Conservation (phyloP, 2,888 invertebrate genomes). For the Calameuta idolon region DNA sequence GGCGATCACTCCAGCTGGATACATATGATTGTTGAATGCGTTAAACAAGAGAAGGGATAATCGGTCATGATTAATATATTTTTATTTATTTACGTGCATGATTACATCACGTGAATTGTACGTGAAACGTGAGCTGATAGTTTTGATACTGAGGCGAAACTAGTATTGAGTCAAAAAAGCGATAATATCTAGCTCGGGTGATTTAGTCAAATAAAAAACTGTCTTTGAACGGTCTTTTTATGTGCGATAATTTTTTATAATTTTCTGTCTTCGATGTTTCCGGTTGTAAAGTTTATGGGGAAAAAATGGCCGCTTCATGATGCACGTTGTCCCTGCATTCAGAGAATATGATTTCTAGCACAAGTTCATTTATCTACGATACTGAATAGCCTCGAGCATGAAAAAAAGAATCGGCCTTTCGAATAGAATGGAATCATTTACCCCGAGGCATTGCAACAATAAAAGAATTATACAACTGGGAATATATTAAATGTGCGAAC, state of each 20-base stretch:
- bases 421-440: not conserved
- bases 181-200: no score
- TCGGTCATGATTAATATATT: not conserved
- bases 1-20: not conserved
- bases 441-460: not conserved
- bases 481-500: not conserved
- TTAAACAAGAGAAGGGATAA: not conserved
- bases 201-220: not conserved
- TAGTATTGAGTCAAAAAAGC: not conserved
- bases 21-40: not conserved
- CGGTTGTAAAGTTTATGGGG: not conserved
- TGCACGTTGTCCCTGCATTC: not conserved
- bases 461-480: not conserved
- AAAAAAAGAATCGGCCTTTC: not conserved
- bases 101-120: not conserved
- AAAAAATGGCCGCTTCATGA: not conserved
- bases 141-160: no score
- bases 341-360: not conserved
- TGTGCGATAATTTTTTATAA: not conserved
- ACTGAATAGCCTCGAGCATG: not conserved
- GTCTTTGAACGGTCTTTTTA: not conserved
- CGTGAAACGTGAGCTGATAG: not conserved
- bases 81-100: not conserved
- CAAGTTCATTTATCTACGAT: not conserved
- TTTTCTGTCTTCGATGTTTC: not conserved